Conservation (phyloP, 2,113 vertebrate species). For the Hypomesus transpacificus region DNA sequence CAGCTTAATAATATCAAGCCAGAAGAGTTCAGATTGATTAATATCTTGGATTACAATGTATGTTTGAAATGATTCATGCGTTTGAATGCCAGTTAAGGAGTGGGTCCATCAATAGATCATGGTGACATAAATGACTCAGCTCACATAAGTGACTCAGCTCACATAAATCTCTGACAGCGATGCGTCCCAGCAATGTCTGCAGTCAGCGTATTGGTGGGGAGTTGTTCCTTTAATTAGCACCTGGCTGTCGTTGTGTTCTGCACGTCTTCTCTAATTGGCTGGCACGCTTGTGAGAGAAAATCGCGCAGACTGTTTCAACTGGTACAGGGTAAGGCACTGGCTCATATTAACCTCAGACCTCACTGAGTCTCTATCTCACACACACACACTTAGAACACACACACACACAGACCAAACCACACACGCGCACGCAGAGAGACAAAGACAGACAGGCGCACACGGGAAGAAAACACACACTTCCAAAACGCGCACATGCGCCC, state of each 20-base stretch:
- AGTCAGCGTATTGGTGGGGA: slow-evolving; percentile 54
- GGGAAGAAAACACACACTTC: slow-evolving; percentile 19
- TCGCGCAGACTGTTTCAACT: slow-evolving; percentile 46
- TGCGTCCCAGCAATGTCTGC: slow-evolving; percentile 19
- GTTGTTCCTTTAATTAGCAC: slow-evolving; percentile 74
- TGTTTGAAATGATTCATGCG: background rate
- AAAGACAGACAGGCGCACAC: too few species aligned
- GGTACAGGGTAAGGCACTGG: slow-evolving; percentile 31
- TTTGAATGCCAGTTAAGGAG: background rate
- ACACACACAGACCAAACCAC: slow-evolving; percentile 10
- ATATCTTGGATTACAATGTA: background rate
- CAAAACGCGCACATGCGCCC: slow-evolving; percentile 1
- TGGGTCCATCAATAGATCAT: background rate
- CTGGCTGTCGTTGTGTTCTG: slow-evolving; percentile 68
- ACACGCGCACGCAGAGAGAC: too few species aligned
- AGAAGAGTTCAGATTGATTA: too few species aligned
- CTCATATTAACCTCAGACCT: slow-evolving; percentile 34
- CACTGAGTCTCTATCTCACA: background rate
- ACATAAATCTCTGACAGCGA: slow-evolving; percentile 10
- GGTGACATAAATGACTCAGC: background rate
- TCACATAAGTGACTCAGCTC: slow-evolving; percentile 1
- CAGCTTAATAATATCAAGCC: too few species aligned
- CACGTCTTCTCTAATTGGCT: slow-evolving; percentile 72
- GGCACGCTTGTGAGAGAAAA: slow-evolving; percentile 58
- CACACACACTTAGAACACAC: background rate